These are phyloP conservation scores for Crotophaga sulcirostris DNA, from an alignment of 2,113 vertebrate species.

Conservation along the genomic window DNA sequence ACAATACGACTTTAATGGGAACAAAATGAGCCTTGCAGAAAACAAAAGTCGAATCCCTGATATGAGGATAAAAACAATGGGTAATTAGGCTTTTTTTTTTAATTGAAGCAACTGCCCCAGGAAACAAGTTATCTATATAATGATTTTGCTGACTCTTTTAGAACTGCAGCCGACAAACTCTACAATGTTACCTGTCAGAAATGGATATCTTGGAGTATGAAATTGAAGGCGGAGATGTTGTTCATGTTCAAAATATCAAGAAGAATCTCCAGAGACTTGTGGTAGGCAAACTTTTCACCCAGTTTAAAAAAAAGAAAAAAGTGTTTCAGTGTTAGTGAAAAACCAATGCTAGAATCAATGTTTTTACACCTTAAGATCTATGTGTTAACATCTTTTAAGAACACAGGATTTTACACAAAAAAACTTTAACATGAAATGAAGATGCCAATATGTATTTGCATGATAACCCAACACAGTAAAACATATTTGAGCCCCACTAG, in stretches of 20 bases:
- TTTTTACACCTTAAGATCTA: not conserved
- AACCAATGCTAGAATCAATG: not conserved
- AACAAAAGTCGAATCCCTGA: not conserved
- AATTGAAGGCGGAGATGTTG: accelerated
- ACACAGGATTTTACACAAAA: not conserved
- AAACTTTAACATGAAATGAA: not conserved
- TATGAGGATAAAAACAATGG: not conserved
- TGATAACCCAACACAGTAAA: not conserved
- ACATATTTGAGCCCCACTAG: not conserved
- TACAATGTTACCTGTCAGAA: constrained; percentile 46
- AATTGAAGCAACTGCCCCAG: not conserved
- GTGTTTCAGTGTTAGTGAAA: not conserved
- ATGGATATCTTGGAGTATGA: not conserved
- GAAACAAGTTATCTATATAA: not conserved
- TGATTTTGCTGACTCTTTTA: not conserved
- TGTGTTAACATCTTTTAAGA: not conserved
- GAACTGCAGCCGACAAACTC: not conserved
- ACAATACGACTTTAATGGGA: not conserved
- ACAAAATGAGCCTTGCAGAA: not conserved
- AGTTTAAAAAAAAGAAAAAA: not conserved
- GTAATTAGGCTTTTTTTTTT: not conserved
- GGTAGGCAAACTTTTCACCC: constrained; percentile 10
- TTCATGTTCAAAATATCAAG: not conserved
- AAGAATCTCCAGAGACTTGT: not conserved
- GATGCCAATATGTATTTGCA: not conserved